Base-by-base conservation (phyloP, 2,113 vertebrate species). In the Cephalopholis sonnerati region DNA sequence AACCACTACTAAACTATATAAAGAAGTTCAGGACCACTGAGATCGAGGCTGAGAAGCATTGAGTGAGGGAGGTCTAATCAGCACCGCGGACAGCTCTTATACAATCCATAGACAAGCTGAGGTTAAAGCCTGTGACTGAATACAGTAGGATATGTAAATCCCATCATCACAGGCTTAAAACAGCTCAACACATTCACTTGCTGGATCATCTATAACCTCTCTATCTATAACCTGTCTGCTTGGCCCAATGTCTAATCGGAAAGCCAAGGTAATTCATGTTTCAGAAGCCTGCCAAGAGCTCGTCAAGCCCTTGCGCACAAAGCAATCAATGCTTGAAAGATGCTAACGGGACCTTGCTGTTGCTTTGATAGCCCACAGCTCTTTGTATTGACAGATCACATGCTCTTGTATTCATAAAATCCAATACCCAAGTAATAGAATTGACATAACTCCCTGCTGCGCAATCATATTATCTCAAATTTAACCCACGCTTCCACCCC, bases 401-500 rank as follows among this genome's bases (percentile, higher is more conserved):
- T 29, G 53, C 55, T 77, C 13, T 58, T 50, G 22, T 11, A 50
- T 67, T 87, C 65, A 22, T 77, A 57, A 59, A 61, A 70, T 79
- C 66, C 77, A 85, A 83, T 70, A 61, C 50, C 74, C 22, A 50
- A 77, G 80, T 73, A 79, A 79, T 27, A 84, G 58, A 73, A 79
- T 46, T 76, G 77, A 84, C 73, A 83, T 16, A 84, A 74, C 61
- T 27, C 59, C 48, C 67, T 51, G 74, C 61, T 65, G 61, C 41
- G 59, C 84, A 82, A 79, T 83, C 62, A 79, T 29, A 79, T 90
- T 67, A 79, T 83, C 54, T 85, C 32, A 68, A 67, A 84, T 77
- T 78, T 63, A 64, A 78, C 71, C 77, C 69, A 79, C 32, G 13
- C 62, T 27, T 66, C 66, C 65, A 85, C 82, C 74, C 36, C 77